Evolutionary conservation across 2,888 invertebrate genomes (phyloP), one percentile per base, ranked within the genome.

Genomic region (Folsomia candida): DNA sequence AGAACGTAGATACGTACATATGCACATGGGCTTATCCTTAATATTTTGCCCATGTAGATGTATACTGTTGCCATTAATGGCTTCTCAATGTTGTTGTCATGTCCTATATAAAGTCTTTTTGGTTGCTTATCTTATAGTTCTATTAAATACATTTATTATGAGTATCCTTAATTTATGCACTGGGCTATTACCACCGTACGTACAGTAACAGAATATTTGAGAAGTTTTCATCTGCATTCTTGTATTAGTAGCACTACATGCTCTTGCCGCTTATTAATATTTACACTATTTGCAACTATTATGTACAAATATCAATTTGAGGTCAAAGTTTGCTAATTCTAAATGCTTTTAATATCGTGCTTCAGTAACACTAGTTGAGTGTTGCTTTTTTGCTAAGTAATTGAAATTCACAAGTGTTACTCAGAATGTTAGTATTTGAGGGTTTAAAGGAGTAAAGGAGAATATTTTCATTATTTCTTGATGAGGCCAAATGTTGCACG

Each of bases 41-140:
- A 47, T 47, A 47, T 47, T 14, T 47, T 47, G 47, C 9, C 9
- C 47, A 47, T 11, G 9, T 47, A 11, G 47, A 47, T 9, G 14
- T 14, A 47, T 14, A 9, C 9, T 47, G 9, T 47, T 11, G 11
- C 11, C 47, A 47, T 47, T 11, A 47, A 14, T 47, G 9, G 14
- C 9, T 47, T n/a, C 20, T n/a, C 11, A 57, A 57, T 6, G 6
- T 57, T 57, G 6, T 51, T 78, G 78, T 78, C 78, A 76, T 78
- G 78, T 76, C 73, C 74, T 67, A 61, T 74, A 68, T 70, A 66
- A 76, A 78, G 78, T 78, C 76, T 78, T 76, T 78, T 78, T 76
- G 78, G 78, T 78, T 72, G 68, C 72, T 73, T 67, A 75, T 76
- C 78, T 78, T 78, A 26, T 67, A 47, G 51, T 51, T 37, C 64